phyloP scores from a whole-genome alignment of 2,888 invertebrate species.

The Papilio protenor region DNA sequence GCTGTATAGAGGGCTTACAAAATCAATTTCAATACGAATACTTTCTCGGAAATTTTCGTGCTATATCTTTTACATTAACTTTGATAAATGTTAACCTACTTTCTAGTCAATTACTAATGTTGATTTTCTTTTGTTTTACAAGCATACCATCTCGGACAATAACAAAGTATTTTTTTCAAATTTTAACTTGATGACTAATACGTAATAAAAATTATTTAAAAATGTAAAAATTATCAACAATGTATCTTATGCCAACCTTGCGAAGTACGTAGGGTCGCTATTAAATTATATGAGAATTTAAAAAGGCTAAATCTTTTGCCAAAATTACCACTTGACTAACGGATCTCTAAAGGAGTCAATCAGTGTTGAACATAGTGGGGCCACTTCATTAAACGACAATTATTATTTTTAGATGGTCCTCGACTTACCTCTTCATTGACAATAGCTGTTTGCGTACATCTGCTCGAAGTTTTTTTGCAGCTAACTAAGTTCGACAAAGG shows the following conservation, averaged over 20 bases:
- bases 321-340: conserved; percentile 34
- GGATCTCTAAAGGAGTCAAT: conserved; percentile 48
- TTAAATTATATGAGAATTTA: not conserved
- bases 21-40: too few species aligned
- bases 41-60: too few species aligned
- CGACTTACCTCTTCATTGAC: conserved; percentile 63
- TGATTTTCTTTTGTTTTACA: not conserved
- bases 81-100: not conserved
- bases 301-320: not conserved
- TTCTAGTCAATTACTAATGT: not conserved
- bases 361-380: conserved; percentile 48
- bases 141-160: too few species aligned
- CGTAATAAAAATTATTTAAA: too few species aligned
- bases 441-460: conserved; percentile 70
- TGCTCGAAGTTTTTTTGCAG: conserved; percentile 61
- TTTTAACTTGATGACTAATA: too few species aligned
- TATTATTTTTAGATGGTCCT: conserved; percentile 64
- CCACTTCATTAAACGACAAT: conserved; percentile 79
- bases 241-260: too few species aligned
- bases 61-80: too few species aligned
- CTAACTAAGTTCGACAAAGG: conserved; percentile 55
- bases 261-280: not conserved
- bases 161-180: not conserved
- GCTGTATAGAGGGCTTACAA: too few species aligned
- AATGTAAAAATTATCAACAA: too few species aligned